Evolutionary conservation across 23 tunicate genomes (phyloP), one percentile per base, ranked within the genome.

Genomic region (Phallusia fumigata): DNA sequence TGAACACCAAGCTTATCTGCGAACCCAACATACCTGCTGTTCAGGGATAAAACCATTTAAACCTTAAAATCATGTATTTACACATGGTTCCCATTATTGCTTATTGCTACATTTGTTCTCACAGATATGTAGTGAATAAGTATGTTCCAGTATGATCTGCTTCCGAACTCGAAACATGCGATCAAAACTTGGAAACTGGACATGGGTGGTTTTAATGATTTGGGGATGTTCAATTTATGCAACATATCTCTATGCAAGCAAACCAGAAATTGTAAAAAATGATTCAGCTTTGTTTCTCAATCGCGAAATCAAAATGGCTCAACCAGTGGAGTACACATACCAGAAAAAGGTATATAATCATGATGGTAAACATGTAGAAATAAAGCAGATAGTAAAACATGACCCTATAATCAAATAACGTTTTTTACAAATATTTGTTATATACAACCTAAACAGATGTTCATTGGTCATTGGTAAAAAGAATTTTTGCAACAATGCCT

Each of bases 201-300:
- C 69, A 21, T 58, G 11, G 50, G 31, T 86, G 52, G 3, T 79
- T 34, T 31, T 88, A 11, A 84, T 47, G 77, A 77, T 83, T 36
- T 88, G 92, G 92, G 28, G 77, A 22, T 31, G 33, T 21, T 83
- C 92, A 18, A n/a, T 88, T 19, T 88, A 88, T 79, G 44, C 65
- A 34, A 83, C 84, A 22, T 88, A 88, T 36, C 77, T 83, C 65
- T 88, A 83, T 88, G 75, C 92, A 74, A 76, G 87, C 31, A 87
- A 76, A 31, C 53, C 15, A 65, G 0, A 58, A 18, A 53, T 65
- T 36, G 31, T 44, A 33, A 33, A 51, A 19, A 31, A 65, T 6
- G 26, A 35, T 19, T 76, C 83, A 28, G 33, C 12, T 0, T 26
- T 30, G 65, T 51, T 50, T 36, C 36, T 40, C 35, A 81, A 45